These are phyloP conservation scores for Pyrgus malvae DNA, from an alignment of 2,888 invertebrate species.

Conservation along the genomic window DNA sequence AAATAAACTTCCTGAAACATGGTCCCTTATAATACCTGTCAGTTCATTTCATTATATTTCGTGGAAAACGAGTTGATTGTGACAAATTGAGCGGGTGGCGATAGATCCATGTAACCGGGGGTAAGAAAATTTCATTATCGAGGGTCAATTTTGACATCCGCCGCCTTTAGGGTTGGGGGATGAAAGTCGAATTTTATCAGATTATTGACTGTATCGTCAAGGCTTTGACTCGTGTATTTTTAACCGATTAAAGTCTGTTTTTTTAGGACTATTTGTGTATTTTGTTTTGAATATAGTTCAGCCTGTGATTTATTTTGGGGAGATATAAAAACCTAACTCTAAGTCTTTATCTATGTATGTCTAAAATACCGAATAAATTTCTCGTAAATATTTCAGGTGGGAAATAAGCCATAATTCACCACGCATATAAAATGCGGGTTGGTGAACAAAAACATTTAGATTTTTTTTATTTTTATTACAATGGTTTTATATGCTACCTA, in stretches of 20 bases:
- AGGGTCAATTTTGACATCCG: conserved; percentile 53
- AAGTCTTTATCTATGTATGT: too few species aligned
- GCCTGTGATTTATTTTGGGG: conserved; percentile 6
- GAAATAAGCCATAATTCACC: too few species aligned
- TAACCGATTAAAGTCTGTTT: neutral
- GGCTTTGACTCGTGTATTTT: neutral
- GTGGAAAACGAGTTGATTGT: conserved; percentile 6
- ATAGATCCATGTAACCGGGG: conserved; percentile 29
- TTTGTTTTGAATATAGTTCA: neutral
- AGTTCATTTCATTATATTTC: conserved; percentile 1
- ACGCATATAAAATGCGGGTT: too few species aligned
- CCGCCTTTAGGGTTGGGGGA: conserved; percentile 40
- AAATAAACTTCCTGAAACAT: too few species aligned
- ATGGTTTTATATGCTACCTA: too few species aligned
- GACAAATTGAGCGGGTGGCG: neutral
- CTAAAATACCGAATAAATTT: too few species aligned
- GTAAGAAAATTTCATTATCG: conserved; percentile 52
- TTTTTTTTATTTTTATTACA: too few species aligned
- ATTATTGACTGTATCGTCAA: conserved; percentile 11
- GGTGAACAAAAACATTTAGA: too few species aligned
- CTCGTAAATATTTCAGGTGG: too few species aligned
- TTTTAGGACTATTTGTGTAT: conserved; percentile 5
- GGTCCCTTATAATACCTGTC: neutral
- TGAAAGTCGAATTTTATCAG: conserved; percentile 32
- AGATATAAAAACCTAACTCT: too few species aligned